phyloP scores from a whole-genome alignment of 2,113 vertebrate genomes.

The Neodontobutis hainanensis region DNA sequence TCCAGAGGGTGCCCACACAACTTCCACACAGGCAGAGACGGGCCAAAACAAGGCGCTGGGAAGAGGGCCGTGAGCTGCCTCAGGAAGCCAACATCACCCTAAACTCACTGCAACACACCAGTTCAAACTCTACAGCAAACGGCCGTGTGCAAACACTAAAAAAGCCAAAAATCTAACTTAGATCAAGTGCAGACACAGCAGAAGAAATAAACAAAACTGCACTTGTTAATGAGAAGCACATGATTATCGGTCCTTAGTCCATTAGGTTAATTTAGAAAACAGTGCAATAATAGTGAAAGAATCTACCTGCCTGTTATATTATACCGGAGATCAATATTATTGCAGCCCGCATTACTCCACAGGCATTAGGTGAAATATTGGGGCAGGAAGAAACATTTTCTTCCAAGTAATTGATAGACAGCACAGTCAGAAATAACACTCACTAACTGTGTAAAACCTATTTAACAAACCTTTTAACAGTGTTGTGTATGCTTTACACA shows the following conservation, averaged over 20 bases:
- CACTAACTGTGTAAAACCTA: too few relatives aligned
- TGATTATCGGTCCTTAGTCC: background rate
- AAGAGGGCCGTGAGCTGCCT: slow-evolving; percentile 74
- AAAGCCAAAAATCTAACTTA: slow-evolving; percentile 7
- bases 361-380: slow-evolving; percentile 25
- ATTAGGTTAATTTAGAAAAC: slow-evolving; percentile 19
- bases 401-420: slow-evolving; percentile 23
- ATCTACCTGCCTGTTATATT: slow-evolving; percentile 20
- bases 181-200: background rate
- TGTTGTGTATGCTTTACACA: too few relatives aligned
- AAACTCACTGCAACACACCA: slow-evolving; percentile 57
- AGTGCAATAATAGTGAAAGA: slow-evolving; percentile 25
- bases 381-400: slow-evolving; percentile 33
- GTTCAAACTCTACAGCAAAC: slow-evolving; percentile 35
- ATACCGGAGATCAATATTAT: slow-evolving; percentile 45
- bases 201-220: background rate
- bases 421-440: slow-evolving; percentile 8
- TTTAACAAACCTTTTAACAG: too few relatives aligned
- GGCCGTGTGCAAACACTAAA: slow-evolving; percentile 1
- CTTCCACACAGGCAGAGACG: slow-evolving; percentile 77
- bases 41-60: slow-evolving; percentile 69
- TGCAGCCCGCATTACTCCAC: slow-evolving; percentile 17
- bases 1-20: slow-evolving; percentile 82
- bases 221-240: slow-evolving; percentile 1
- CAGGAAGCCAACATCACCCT: slow-evolving; percentile 69